phyloP scores from a whole-genome alignment of 2,888 invertebrate genomes.

The Ophraella communa region DNA sequence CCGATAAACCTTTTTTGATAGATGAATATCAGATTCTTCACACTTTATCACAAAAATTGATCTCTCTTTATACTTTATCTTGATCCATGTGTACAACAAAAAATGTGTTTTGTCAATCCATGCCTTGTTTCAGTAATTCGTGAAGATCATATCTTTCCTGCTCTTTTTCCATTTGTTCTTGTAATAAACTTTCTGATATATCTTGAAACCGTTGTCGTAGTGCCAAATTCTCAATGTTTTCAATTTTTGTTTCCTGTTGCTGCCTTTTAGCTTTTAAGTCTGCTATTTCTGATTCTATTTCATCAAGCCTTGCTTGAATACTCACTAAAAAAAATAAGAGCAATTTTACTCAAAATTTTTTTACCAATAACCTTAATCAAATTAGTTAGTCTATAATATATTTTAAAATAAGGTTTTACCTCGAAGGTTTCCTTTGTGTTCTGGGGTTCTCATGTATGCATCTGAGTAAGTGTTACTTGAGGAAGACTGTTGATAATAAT shows the following conservation, averaged over 20 bases:
- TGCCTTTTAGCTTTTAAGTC: slow-evolving; percentile 76
- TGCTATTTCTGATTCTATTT: slow-evolving; percentile 75
- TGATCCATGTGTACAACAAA: slow-evolving; percentile 5
- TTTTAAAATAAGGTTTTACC: not conserved
- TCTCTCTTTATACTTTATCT: not conserved
- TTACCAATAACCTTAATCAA: too few species aligned
- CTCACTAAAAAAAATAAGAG: slow-evolving; percentile 42
- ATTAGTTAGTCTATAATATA: not conserved
- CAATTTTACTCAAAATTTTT: too few species aligned
- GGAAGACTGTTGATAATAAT: slow-evolving; percentile 54
- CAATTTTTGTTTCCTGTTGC: slow-evolving; percentile 83
- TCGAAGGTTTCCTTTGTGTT: slow-evolving; percentile 42
- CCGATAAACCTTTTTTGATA: too few species aligned
- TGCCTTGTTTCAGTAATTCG: slow-evolving; percentile 52
- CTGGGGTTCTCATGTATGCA: slow-evolving; percentile 43
- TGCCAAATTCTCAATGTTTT: slow-evolving; percentile 84
- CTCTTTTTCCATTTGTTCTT: slow-evolving; percentile 81
- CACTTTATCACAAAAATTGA: too few species aligned
- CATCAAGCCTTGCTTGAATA: slow-evolving; percentile 68
- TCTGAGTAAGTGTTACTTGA: slow-evolving; percentile 48
- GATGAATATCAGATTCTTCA: too few species aligned
- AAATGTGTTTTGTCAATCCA: slow-evolving; percentile 34
- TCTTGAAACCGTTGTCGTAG: slow-evolving; percentile 79
- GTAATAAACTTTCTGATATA: slow-evolving; percentile 77
- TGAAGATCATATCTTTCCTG: slow-evolving; percentile 64